Base-by-base conservation (phyloP, 2,888 invertebrate species). In the Caenorhabditis sp. region DNA sequence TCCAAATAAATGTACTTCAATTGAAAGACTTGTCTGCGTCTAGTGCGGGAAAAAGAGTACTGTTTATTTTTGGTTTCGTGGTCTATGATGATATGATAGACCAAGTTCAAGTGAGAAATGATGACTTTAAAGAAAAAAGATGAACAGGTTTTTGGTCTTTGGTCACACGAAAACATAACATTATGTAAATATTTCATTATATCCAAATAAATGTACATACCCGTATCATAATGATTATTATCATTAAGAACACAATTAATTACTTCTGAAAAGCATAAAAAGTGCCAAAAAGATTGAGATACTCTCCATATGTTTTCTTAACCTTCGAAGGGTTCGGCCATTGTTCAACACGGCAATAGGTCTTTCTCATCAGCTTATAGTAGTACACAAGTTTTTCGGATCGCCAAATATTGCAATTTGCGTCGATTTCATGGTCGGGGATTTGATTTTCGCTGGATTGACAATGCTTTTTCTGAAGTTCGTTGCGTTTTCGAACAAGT, bases 311-410 rank as follows among this genome's bases (percentile, higher is more conserved):
- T 5, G 79, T 82, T 50, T 65, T 69, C 66, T 83, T 84, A 53
- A 74, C 70, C 63, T 77, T 74, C 10, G 73, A 63, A 0, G 80
- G 78, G 57, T 83, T 82, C 21, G 84, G 84, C 83, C 83, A 84
- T n/a, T 77, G 74, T 31, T 75, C 69, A 49, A 73, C 72, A 27
- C 72, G 73, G 36, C 84, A 84, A 68, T 84, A 84, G 59, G 78
- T 83, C 52, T 82, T 77, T 12, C 84, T 63, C 84, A 84, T 84
- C 63, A 84, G 63, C 59, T 82, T 80, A 74, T 84, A 84, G 71
- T 84, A 84, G 67, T 84, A 82, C 8, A 83, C 80, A 43, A 83
- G 77, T 58, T 84, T 84, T 76, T 84, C 83, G 23, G 83, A 77
- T 23, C 84, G 66, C 84, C 84, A 84, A 25, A 66, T 69, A 14